These are phyloP conservation scores for Elephas maximus DNA, from an alignment of 2,113 vertebrate species.

Conservation along the genomic window DNA sequence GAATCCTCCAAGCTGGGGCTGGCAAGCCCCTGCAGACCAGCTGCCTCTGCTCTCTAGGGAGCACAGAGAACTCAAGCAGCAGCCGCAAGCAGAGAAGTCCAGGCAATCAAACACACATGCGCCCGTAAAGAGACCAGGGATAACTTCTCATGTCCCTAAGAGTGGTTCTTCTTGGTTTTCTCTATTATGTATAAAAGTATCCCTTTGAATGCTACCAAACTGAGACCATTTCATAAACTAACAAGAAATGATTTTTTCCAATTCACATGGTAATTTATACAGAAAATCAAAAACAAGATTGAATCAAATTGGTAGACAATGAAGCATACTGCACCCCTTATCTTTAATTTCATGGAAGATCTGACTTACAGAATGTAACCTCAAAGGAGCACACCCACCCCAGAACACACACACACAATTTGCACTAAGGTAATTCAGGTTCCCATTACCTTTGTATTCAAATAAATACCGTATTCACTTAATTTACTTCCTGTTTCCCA, in stretches of 20 bases:
- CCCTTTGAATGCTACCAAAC: background rate
- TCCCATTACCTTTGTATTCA: background rate
- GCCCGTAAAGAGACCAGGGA: background rate
- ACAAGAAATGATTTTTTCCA: background rate
- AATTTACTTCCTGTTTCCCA: background rate
- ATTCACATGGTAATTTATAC: background rate
- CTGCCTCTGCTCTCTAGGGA: background rate
- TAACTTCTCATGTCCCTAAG: no score
- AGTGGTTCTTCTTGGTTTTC: background rate
- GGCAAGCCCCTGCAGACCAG: background rate
- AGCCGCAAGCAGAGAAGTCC: background rate
- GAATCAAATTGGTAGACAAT: rapidly evolving
- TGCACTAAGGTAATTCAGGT: background rate
- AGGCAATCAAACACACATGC: background rate
- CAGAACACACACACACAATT: background rate
- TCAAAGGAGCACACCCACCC: no score
- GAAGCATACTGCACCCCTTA: background rate
- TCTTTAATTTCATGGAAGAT: background rate
- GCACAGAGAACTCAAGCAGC: background rate
- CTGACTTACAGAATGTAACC: background rate
- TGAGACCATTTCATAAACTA: background rate
- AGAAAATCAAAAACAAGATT: background rate
- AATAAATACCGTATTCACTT: background rate
- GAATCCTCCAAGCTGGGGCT: background rate
- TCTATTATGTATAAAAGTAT: background rate